Conservation (phyloP, 2,113 vertebrate species). For the Nothocercus nigrocapillus region DNA sequence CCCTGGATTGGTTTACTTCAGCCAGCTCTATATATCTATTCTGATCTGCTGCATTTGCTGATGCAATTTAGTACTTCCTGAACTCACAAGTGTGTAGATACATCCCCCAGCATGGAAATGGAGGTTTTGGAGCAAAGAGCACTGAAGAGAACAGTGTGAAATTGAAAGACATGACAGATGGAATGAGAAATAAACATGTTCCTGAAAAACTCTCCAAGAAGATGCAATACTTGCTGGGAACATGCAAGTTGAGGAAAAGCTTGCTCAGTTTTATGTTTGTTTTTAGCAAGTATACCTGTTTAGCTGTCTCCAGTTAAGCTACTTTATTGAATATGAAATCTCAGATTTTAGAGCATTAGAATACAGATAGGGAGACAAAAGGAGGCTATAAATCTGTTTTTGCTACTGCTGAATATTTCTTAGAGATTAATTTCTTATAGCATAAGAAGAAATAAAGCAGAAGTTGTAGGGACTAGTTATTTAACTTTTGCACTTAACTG, state of each 20-base stretch:
- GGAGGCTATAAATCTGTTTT: background rate
- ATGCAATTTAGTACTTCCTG: background rate
- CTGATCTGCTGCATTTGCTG: background rate
- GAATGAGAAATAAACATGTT: background rate
- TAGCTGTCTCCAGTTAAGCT: background rate
- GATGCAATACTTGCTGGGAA: background rate
- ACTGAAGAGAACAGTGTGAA: background rate
- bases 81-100: background rate
- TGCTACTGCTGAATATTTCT: background rate
- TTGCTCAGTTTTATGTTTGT: background rate
- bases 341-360: background rate
- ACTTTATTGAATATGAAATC: background rate
- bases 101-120: background rate
- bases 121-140: background rate
- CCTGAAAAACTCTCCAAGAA: background rate
- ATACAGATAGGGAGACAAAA: background rate
- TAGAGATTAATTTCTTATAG: background rate
- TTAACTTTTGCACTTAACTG: background rate
- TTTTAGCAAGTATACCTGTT: background rate
- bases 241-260: background rate
- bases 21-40: background rate
- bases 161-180: no score
- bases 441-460: background rate
- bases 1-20: background rate
- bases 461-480: background rate